Conservation (phyloP, 2,113 vertebrate species). For the Indri indri region DNA sequence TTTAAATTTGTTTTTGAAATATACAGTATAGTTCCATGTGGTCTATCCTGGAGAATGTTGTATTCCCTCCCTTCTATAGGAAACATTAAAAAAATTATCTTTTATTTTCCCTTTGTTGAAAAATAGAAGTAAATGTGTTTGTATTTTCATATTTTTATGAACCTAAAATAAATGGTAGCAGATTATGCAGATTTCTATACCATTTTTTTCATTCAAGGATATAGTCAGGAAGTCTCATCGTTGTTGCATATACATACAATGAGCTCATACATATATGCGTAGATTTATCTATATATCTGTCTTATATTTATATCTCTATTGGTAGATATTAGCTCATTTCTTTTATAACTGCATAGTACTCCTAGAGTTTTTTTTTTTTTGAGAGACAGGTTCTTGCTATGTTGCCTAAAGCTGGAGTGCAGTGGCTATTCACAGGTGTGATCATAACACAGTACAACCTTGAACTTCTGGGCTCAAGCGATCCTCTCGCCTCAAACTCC, state of each 20-base stretch:
- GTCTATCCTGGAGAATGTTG: not conserved
- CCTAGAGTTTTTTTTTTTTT: not conserved
- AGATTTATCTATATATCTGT: not conserved
- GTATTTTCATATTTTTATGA: not conserved
- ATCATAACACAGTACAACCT: not conserved
- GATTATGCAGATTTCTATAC: not conserved
- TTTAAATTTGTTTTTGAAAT: not conserved
- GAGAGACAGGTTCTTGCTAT: not conserved
- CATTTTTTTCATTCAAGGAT: not conserved
- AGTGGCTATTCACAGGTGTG: not conserved
- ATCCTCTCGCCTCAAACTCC: not conserved
- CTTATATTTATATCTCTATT: not conserved
- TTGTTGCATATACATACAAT: not conserved
- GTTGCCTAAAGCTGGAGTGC: not conserved
- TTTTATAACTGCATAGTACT: not conserved
- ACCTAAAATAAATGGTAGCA: not conserved
- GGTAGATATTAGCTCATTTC: not conserved
- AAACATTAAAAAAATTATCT: not conserved
- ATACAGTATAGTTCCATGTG: not conserved
- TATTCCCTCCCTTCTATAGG: not conserved
- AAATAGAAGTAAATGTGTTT: not conserved
- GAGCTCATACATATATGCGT: not conserved
- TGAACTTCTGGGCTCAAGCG: not conserved
- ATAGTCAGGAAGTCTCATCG: not conserved
- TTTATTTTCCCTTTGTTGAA: not conserved